Base-by-base conservation (phyloP, 1,140 invertebrate genomes). In the Archivesica marissinica region DNA sequence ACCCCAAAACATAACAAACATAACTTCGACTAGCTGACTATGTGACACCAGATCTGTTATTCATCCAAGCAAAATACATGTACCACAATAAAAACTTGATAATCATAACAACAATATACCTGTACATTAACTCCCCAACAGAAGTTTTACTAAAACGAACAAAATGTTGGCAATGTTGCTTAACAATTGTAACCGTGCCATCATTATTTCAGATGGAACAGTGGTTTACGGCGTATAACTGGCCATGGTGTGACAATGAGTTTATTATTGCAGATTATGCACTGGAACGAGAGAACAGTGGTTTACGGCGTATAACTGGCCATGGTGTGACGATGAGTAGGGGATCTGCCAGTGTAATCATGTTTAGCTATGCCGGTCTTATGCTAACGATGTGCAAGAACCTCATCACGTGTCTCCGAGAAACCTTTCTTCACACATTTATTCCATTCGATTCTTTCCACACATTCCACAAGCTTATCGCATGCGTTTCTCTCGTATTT, bases 391-490 rank as follows among this genome's bases (percentile, higher is more conserved):
- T 99, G 97, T 99, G 98, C 11, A 95, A 98, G 59, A 99, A 99
- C 94, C 95, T 99, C 4, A 95, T 99, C 41, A 99, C 99, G 0
- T 98, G 98, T 92, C 94, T 99, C 0, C 98, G 99, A 94, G 99
- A 99, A 93, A 99, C 99, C 84, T 97, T 98, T 13, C 96, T 99
- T n/a, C 98, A 99, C 90, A 98, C 99, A 89, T 99, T 99, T 93
- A 98, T 99, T 68, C 99, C 99, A 0, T 94, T 99, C 17, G 99
- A 99, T 93, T 97, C 98, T 0, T 97, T 99, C 85, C 98, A 99
- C 35, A 97, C 98, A 89, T 99, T 99, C 91, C 99, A 99, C 94
- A 99, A 99, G 94, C 98, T 99, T 64, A 98, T 98, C 0, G 99
- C 98, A 0, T 97, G 97, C 83, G 98, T 98, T 0, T 98, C 98